phyloP scores from a whole-genome alignment of 2,113 vertebrate genomes.

The Antechinus stuartii region DNA sequence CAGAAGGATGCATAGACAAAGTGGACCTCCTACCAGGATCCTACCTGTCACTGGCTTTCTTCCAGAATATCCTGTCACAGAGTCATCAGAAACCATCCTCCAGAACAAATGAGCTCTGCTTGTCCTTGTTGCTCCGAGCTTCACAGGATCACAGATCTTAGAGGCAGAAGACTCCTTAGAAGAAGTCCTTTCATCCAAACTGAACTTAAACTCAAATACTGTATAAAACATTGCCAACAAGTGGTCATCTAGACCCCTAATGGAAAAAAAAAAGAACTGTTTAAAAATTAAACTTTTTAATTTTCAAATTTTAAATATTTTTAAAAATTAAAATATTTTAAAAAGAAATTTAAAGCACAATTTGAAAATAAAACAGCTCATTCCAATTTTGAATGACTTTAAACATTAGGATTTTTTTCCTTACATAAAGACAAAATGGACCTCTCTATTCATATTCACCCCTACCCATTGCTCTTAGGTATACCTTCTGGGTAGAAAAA shows the following conservation, averaged over 20 bases:
- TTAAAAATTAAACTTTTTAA: too few relatives aligned
- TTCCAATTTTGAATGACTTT: background rate
- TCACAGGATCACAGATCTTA: background rate
- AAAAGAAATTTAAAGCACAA: too few relatives aligned
- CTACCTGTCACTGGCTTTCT: background rate
- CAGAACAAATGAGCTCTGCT: background rate
- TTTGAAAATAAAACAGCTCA: background rate
- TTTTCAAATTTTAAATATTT: too few relatives aligned
- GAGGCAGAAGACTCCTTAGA: background rate
- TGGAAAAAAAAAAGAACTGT: background rate
- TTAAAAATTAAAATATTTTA: too few relatives aligned
- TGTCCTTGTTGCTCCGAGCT: background rate
- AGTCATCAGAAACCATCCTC: background rate
- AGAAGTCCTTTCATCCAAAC: background rate
- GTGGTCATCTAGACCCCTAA: background rate
- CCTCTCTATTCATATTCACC: background rate
- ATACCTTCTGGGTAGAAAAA: background rate
- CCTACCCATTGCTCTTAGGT: background rate
- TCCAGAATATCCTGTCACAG: background rate
- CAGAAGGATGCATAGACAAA: background rate
- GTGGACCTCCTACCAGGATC: background rate
- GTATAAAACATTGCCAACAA: background rate
- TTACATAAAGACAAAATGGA: background rate
- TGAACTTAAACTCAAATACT: background rate
- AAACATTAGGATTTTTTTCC: background rate